phyloP scores from a whole-genome alignment of 2,888 invertebrate genomes.

The Vanessa cardui region DNA sequence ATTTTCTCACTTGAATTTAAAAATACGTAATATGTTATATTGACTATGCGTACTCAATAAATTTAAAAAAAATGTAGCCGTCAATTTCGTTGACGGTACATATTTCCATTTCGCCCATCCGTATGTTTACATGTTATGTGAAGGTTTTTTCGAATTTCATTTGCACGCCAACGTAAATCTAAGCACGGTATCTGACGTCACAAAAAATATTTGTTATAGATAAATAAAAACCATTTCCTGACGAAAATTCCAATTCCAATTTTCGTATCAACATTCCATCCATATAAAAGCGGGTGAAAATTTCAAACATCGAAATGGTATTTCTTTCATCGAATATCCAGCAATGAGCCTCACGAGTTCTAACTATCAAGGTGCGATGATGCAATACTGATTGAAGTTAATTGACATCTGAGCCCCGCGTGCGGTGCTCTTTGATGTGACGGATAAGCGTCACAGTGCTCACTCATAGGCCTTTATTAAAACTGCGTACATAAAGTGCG shows the following conservation, averaged over 20 bases:
- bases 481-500: conserved; percentile 19
- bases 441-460: conserved; percentile 38
- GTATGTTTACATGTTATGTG: no score
- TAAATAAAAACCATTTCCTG: conserved; percentile 9
- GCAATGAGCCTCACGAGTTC: conserved; percentile 28
- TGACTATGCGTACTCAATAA: no score
- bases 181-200: no score
- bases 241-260: background rate
- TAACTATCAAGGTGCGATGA: conserved; percentile 74
- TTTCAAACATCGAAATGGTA: conserved; percentile 2
- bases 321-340: conserved; percentile 8
- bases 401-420: conserved; percentile 77
- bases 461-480: conserved; percentile 37
- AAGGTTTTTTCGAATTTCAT: no score
- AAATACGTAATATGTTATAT: no score
- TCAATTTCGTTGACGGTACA: no score
- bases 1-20: no score
- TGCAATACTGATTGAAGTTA: conserved; percentile 83
- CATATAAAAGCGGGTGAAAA: background rate
- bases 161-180: no score
- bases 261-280: background rate
- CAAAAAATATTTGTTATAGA: background rate
- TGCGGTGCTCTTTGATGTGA: conserved; percentile 47
- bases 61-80: no score
- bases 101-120: no score